Percentiles rank a stretch among this genome's conserved stretches.
Conservation (phyloP, 2,113 vertebrate genomes). For the Pituophis catenifer region DNA sequence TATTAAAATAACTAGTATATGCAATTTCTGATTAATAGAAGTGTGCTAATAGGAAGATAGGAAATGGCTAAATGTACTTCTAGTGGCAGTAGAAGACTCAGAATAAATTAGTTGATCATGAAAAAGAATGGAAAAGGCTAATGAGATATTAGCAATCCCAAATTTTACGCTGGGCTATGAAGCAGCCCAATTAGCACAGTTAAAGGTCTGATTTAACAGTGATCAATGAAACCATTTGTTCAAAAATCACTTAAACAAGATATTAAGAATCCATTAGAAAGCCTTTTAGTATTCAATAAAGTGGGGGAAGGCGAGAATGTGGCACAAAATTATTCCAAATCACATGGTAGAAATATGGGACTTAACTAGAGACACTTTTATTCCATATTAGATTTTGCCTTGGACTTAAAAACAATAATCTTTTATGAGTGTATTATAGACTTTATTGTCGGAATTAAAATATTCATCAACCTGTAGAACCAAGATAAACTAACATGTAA, state of each 20-base stretch:
- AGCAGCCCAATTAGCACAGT: background rate
- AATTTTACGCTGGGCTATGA: background rate
- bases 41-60: background rate
- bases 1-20: background rate
- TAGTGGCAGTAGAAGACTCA: background rate
- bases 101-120: background rate
- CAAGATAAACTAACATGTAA: background rate
- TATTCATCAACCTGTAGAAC: background rate
- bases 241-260: background rate
- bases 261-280: background rate
- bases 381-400: background rate
- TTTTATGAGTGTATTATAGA: background rate
- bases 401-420: background rate
- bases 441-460: background rate
- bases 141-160: background rate
- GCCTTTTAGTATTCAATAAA: background rate
- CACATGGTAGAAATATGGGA: background rate
- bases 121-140: background rate
- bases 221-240: background rate
- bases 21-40: background rate
- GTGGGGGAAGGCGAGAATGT: no score
- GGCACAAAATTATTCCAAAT: background rate
- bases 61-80: background rate
- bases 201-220: background rate
- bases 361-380: background rate